Base-by-base conservation (phyloP, 2,888 invertebrate genomes). In the Periphyllus acericola region DNA sequence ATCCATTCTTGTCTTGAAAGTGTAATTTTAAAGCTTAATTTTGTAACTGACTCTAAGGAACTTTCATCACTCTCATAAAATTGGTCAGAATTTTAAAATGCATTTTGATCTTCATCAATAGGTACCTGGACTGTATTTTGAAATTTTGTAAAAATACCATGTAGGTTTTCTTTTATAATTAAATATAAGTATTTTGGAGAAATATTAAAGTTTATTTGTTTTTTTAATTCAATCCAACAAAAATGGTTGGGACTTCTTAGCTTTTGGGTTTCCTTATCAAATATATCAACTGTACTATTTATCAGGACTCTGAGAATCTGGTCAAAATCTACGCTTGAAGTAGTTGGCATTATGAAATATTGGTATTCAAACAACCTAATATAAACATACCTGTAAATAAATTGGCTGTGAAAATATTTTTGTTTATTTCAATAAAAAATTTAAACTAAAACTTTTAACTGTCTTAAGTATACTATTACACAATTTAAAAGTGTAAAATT, bases 241-340 rank as follows among this genome's bases (percentile, higher is more conserved):
- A 29, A 8, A 52, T 76, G 29, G 17, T 29, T 76, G 0, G 76
- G 76, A 60, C 46, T 76, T 76, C 19, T 76, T 19, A 76, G 29
- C 0, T n/a, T 8, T 19, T 76, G n/a, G n/a, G 46, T 52, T 76
- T 19, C 46, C n/a, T 76, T 46, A 29, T 52, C 76, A 46, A 76
- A 76, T 76, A 76, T 52, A 46, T 76, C 29, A 52, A n/a, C n/a
- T 29, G 29, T 76, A 46, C 25, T 46, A 14, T 46, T 6, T 29
- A 17, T 5, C 19, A 76, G 8, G 11, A 46, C 46, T 11, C 17
- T 40, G n/a, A 9, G 11, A 29, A 74, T 74, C 17, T 46, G 40
- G 40, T 75, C 40, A n/a, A 75, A 75, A n/a, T 46, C 40, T 25
- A 75, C n/a, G 40, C n/a, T n/a, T n/a, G 75, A 46, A n/a, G n/a